Conservation (phyloP, 2,888 invertebrate species). For the Sminthurides aquaticus region DNA sequence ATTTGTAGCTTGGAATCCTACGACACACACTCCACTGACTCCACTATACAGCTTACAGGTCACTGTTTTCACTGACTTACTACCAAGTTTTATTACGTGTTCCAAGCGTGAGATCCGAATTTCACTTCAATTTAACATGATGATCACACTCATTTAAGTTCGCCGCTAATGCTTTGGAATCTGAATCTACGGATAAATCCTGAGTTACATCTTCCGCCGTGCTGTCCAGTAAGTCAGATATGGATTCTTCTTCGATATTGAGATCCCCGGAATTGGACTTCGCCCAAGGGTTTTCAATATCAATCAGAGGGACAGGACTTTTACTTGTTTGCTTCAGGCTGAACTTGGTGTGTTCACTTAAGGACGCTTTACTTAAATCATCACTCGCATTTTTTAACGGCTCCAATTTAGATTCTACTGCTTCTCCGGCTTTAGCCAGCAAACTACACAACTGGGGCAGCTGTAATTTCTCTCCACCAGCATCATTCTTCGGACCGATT, state of each 20-base stretch:
- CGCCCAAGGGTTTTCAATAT: slow-evolving; percentile 13
- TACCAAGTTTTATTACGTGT: too few species aligned
- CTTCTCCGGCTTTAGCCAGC: background rate
- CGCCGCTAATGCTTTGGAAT: slow-evolving; percentile 11
- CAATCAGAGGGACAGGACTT: slow-evolving; percentile 4
- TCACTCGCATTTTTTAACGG: background rate
- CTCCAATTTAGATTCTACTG: slow-evolving; percentile 1
- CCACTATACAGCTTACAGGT: too few species aligned
- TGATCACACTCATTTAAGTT: slow-evolving; percentile 17
- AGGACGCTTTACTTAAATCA: slow-evolving; percentile 9
- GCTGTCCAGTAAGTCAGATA: slow-evolving; percentile 18
- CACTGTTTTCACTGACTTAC: too few species aligned
- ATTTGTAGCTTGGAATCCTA: too few species aligned
- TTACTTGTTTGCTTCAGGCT: too few species aligned
- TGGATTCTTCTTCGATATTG: slow-evolving; percentile 20
- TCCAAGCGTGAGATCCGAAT: too few species aligned
- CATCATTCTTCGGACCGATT: background rate
- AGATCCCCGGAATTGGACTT: slow-evolving; percentile 13
- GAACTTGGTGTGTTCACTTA: background rate
- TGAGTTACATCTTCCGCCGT: slow-evolving; percentile 19
- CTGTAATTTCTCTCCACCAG: background rate
- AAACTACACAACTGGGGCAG: background rate
- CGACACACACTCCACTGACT: too few species aligned
- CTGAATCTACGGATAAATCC: slow-evolving; percentile 20
- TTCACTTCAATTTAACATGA: slow-evolving; percentile 15